These are phyloP conservation scores for Cephalopachus bancanus DNA, from an alignment of 2,797 vertebrate genomes.

Conservation along the genomic window DNA sequence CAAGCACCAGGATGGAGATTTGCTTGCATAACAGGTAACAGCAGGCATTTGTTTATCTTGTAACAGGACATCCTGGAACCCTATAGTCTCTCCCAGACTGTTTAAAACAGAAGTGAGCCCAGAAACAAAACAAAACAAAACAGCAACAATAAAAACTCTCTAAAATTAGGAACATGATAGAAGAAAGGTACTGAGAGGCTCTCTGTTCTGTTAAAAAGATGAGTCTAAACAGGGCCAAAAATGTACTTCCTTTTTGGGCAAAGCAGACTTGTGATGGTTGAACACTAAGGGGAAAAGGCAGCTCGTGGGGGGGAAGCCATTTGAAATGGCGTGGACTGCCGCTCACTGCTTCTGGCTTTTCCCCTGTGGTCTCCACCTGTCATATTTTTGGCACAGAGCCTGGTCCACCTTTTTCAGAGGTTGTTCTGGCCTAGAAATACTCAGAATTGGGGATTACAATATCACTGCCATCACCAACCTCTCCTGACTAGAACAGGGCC, in stretches of 20 bases:
- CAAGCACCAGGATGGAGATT: slow-evolving; percentile 87
- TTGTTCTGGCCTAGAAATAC: neutral
- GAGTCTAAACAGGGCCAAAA: slow-evolving; percentile 85
- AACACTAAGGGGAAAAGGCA: neutral
- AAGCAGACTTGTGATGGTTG: slow-evolving; percentile 72
- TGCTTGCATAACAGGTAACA: slow-evolving; percentile 99
- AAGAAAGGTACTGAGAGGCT: slow-evolving; percentile 84
- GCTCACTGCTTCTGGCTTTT: neutral
- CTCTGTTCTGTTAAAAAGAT: slow-evolving; percentile 88
- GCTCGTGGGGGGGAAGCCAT: accelerated
- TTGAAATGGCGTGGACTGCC: neutral
- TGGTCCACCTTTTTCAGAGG: neutral
- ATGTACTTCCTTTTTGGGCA: slow-evolving; percentile 85
- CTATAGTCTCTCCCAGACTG: slow-evolving; percentile 94
- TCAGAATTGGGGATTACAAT: no score
- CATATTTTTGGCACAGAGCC: neutral
- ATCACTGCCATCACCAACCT: no score
- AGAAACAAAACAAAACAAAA: slow-evolving; percentile 76
- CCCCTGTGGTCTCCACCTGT: neutral
- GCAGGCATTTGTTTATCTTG: slow-evolving; percentile 99
- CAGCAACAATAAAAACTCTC: slow-evolving; percentile 76
- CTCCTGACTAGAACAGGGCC: neutral
- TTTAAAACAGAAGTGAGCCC: slow-evolving; percentile 91
- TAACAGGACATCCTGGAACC: slow-evolving; percentile 99
- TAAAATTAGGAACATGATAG: slow-evolving; percentile 95